Conservation (phyloP, 1,140 invertebrate genomes). For the Dendrolimus punctatus region DNA sequence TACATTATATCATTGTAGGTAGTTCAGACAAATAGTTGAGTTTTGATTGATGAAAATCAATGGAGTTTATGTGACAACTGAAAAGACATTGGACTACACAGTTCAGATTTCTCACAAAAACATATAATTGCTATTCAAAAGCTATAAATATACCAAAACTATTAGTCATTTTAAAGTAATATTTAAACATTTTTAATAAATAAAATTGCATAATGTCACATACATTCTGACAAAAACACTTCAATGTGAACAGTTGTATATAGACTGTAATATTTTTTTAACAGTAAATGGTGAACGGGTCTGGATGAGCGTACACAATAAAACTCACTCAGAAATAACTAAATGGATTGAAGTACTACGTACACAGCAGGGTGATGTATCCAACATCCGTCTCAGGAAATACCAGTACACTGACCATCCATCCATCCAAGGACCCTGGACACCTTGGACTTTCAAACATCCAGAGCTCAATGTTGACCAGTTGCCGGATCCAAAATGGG, state of each 20-base stretch:
- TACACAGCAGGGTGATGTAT: slow-evolving; percentile 80
- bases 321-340: slow-evolving; percentile 80
- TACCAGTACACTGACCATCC: slow-evolving; percentile 89
- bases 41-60: too few species aligned
- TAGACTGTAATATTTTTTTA: slow-evolving; percentile 37
- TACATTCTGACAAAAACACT: too few species aligned
- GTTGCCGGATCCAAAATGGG: slow-evolving; percentile 74
- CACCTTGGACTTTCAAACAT: slow-evolving; percentile 86
- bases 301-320: slow-evolving; percentile 79
- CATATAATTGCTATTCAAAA: too few species aligned
- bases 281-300: slow-evolving; percentile 88
- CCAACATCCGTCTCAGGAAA: slow-evolving; percentile 81
- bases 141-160: too few species aligned
- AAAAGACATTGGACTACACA: too few species aligned
- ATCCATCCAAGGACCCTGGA: slow-evolving; percentile 95
- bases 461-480: slow-evolving; percentile 78
- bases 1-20: too few species aligned
- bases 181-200: too few species aligned
- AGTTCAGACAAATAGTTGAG: too few species aligned
- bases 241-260: not conserved
- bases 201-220: too few species aligned
- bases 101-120: too few species aligned
- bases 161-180: too few species aligned
- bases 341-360: slow-evolving; percentile 88
- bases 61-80: too few species aligned